phyloP scores from a whole-genome alignment of 2,113 vertebrate genomes.

The Thermophis baileyi region DNA sequence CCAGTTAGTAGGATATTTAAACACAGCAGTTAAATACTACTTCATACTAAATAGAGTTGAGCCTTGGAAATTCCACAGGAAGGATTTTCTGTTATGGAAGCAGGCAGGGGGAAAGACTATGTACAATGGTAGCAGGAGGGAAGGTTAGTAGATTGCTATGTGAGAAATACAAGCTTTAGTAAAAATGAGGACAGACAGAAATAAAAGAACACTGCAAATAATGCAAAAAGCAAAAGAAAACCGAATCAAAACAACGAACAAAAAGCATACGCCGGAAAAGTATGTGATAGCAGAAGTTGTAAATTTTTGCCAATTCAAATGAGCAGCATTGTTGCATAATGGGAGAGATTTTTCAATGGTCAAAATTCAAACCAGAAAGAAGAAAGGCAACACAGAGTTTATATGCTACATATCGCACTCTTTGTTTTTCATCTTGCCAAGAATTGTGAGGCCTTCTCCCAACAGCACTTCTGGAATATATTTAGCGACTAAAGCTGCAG shows the following conservation, averaged over 20 bases:
- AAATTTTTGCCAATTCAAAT: slow-evolving; percentile 16
- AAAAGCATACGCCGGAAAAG: slow-evolving; percentile 81
- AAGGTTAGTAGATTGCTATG: slow-evolving; percentile 64
- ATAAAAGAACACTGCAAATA: slow-evolving; percentile 67
- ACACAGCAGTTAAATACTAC: slow-evolving; percentile 36
- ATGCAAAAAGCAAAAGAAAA: slow-evolving; percentile 65
- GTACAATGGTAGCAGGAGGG: slow-evolving; percentile 96
- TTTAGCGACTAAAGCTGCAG: slow-evolving; percentile 80
- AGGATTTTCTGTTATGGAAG: slow-evolving; percentile 52
- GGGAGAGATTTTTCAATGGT: slow-evolving; percentile 16
- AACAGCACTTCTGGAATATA: slow-evolving; percentile 87
- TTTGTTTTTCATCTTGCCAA: slow-evolving; percentile 62
- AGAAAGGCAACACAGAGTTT: slow-evolving; percentile 31
- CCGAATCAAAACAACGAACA: neutral
- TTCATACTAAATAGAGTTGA: slow-evolving; percentile 76
- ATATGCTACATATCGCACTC: slow-evolving; percentile 42
- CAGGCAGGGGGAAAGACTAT: slow-evolving; percentile 77
- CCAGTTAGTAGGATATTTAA: slow-evolving; percentile 65
- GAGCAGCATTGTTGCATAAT: neutral
- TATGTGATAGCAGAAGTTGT: neutral
- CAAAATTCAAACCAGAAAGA: slow-evolving; percentile 45
- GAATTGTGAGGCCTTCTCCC: slow-evolving; percentile 52
- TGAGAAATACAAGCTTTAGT: slow-evolving; percentile 46
- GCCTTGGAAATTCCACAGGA: slow-evolving; percentile 89
- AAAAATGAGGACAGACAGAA: slow-evolving; percentile 63